These are phyloP conservation scores for Alloplasta piceator DNA, from an alignment of 2,888 invertebrate genomes.

Conservation along the genomic window DNA sequence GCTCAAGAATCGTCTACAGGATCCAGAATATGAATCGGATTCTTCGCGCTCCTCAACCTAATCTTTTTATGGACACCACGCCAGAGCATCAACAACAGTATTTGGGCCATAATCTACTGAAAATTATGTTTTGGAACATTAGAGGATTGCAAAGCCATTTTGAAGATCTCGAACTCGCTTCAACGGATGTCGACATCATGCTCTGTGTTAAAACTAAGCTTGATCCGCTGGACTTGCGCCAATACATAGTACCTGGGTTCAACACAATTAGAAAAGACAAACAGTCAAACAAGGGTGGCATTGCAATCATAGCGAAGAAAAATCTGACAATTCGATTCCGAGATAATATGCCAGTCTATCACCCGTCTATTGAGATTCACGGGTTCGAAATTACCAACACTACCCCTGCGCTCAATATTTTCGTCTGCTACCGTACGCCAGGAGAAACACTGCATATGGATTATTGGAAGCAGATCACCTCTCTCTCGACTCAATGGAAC, in stretches of 20 bases:
- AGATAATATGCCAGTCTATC: constrained; percentile 2
- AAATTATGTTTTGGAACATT: constrained; percentile 30
- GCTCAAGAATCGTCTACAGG: constrained; percentile 14
- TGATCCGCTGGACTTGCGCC: constrained; percentile 7
- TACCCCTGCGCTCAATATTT: constrained; percentile 17
- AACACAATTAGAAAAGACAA: constrained; percentile 17
- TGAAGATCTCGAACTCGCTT: constrained; percentile 8
- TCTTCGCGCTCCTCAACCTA: constrained; percentile 17
- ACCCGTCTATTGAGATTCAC: constrained; percentile 23
- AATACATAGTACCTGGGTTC: constrained; percentile 22
- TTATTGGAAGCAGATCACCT: constrained; percentile 33
- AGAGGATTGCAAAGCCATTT: constrained; percentile 4
- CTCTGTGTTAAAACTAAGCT: neutral
- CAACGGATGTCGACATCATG: constrained; percentile 11
- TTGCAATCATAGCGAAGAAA: constrained; percentile 16
- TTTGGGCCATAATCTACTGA: neutral
- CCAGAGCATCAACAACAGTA: constrained; percentile 4
- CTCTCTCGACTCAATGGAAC: neutral
- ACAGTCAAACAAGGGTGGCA: constrained; percentile 11
- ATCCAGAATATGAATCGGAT: constrained; percentile 10
- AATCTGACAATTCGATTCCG: neutral
- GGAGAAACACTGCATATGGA: constrained; percentile 10
- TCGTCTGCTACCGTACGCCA: constrained; percentile 39
- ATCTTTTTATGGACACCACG: neutral
- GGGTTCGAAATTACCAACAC: constrained; percentile 45